Evolutionary conservation across 2,888 invertebrate species (phyloP).

Genomic region (Pyrocoelia pectoralis): DNA sequence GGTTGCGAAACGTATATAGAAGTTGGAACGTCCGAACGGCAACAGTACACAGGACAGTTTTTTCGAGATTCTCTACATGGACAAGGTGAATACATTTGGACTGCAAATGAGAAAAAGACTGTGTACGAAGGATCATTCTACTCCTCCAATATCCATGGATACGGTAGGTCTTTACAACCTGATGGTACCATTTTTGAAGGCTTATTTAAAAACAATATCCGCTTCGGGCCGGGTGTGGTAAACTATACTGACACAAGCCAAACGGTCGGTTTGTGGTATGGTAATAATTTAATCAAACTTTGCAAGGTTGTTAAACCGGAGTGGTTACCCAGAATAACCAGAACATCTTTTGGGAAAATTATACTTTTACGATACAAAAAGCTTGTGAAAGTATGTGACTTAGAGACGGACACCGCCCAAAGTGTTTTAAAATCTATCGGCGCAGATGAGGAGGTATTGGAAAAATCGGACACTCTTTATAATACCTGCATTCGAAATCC

Average conservation of each 20-base stretch:
- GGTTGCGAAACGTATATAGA: slow-evolving; percentile 37
- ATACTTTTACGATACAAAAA: slow-evolving; percentile 51
- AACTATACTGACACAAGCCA: slow-evolving; percentile 58
- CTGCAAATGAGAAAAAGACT: slow-evolving; percentile 44
- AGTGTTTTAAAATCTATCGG: slow-evolving; percentile 43
- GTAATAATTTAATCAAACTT: slow-evolving; percentile 60
- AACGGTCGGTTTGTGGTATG: slow-evolving; percentile 67
- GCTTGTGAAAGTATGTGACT: slow-evolving; percentile 47
- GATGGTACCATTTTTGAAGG: slow-evolving; percentile 60
- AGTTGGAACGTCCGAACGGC: slow-evolving; percentile 42
- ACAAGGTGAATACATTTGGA: slow-evolving; percentile 61
- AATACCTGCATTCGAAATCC: slow-evolving; percentile 48
- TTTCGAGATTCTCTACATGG: slow-evolving; percentile 63
- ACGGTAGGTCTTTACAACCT: slow-evolving; percentile 63
- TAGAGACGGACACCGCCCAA: slow-evolving; percentile 37
- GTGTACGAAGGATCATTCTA: slow-evolving; percentile 64
- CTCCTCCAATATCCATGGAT: slow-evolving; percentile 64
- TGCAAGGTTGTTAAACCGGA: slow-evolving; percentile 42
- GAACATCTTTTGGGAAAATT: slow-evolving; percentile 45
- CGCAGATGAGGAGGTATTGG: slow-evolving; percentile 40
- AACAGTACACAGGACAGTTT: slow-evolving; percentile 61
- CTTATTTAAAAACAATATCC: slow-evolving; percentile 61
- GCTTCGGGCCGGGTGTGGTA: slow-evolving; percentile 67
- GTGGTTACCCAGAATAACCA: slow-evolving; percentile 49
- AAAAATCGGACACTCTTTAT: slow-evolving; percentile 42